Percentiles rank a stretch among this genome's conserved stretches.
Evolutionary conservation across 2,888 invertebrate genomes (phyloP).

Genomic region (Cerastoderma edule): DNA sequence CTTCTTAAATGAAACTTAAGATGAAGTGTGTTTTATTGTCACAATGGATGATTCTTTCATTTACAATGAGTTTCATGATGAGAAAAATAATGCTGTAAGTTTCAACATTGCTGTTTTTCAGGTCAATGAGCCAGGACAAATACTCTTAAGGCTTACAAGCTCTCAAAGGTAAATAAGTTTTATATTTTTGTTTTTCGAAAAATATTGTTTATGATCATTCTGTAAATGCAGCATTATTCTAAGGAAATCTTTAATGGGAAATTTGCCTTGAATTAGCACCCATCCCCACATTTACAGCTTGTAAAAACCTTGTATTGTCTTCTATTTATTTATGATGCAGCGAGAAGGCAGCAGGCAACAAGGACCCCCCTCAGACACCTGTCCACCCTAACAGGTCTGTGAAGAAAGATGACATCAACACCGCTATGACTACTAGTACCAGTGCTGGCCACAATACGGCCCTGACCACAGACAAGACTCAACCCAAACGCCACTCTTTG

Average conservation of each 20-base stretch:
- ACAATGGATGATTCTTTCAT: too few relatives aligned
- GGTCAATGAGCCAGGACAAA: conserved; percentile 92
- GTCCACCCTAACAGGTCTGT: conserved; percentile 35
- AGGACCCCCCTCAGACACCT: conserved; percentile 35
- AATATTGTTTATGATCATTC: not conserved
- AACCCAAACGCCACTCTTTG: conserved; percentile 5
- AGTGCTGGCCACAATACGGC: not conserved
- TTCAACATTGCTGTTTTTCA: too few relatives aligned
- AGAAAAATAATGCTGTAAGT: too few relatives aligned
- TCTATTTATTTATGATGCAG: too few relatives aligned
- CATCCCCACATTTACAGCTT: too few relatives aligned
- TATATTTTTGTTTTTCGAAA: not conserved
- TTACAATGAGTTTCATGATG: too few relatives aligned
- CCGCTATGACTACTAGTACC: not conserved
- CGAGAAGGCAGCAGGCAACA: conserved; percentile 12
- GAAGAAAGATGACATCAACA: conserved; percentile 6
- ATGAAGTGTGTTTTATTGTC: too few relatives aligned
- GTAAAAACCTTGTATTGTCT: too few relatives aligned
- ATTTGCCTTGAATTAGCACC: too few relatives aligned
- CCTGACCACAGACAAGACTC: not conserved
- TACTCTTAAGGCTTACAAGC: conserved; percentile 56
- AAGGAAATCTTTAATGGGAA: too few relatives aligned
- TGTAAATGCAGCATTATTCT: too few relatives aligned
- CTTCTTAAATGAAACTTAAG: too few relatives aligned
- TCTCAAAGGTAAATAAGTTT: conserved; percentile 15